Base-by-base conservation (phyloP, 2,888 invertebrate species). In the Ectobius pallidus region DNA sequence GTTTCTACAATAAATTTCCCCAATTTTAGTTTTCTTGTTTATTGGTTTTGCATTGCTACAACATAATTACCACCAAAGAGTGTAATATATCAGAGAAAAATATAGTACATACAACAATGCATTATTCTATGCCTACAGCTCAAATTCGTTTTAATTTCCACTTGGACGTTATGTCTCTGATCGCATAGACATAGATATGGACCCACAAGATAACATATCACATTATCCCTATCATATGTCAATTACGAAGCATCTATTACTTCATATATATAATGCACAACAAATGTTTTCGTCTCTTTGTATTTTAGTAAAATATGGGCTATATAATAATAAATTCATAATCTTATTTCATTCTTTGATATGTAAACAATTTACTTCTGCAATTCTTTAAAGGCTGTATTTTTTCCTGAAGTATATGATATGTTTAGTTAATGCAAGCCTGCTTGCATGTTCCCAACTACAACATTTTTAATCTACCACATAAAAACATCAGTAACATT, bases 371-470 rank as follows among this genome's bases (percentile, higher is more conserved):
- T 14, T 52, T n/a, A 25, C 25, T 14, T 6, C 20, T 25, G 25
- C 52, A 52, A 52, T 52, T 25, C 20, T n/a, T 7, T 63, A 63
- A 63, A 63, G 42, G 63, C 63, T 63, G 39, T 22, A 22, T 16
- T 44, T 22, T 16, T 70, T 70, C 70, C 70, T 67, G 67, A 69
- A 58, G 55, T 42, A 58, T n/a, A 68, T 72, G 72, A 72, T 72
- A 72, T 72, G 72, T 72, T 58, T 20, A 22, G 58, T 68, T 72
- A 58, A 27, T 68, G 72, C 72, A 71, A 39, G 42, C 55, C 58
- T 58, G 42, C 42, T 25, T 42, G 63, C 63, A 63, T 16, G 63
- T 63, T 11, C 25, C 42, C 63, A 63, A 1, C 63, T 63, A 63
- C 42, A 63, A 63, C 63, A 63, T 39, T 34, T 42, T n/a, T 63